Percentiles rank a stretch among this genome's conserved stretches.
Evolutionary conservation across 2,797 vertebrate genomes (phyloP).

Genomic region (Mus caroli): DNA sequence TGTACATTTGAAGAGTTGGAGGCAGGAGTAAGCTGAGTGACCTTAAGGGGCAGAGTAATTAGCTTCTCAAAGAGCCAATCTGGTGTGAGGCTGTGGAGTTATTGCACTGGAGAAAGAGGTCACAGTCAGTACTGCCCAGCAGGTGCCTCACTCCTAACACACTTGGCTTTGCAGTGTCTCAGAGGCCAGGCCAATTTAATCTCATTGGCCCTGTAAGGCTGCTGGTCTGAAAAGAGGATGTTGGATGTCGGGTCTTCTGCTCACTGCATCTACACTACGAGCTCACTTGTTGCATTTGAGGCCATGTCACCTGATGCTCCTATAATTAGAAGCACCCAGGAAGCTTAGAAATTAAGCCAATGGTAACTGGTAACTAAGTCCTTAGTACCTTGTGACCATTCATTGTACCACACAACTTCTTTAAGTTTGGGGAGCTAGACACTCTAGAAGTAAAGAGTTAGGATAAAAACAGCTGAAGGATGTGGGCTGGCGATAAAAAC

Average conservation of each 20-base stretch:
- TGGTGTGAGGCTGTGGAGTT: background rate
- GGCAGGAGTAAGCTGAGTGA: background rate
- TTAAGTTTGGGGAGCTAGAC: background rate
- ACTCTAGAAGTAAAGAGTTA: background rate
- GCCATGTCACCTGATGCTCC: too few species aligned
- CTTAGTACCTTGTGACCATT: too few species aligned
- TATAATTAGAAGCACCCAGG: background rate
- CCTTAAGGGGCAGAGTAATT: background rate
- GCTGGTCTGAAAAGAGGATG: background rate
- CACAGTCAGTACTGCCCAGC: background rate
- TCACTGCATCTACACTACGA: background rate
- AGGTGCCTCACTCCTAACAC: too few species aligned
- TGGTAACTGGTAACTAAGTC: background rate
- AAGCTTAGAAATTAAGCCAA: background rate
- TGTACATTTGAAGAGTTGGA: background rate
- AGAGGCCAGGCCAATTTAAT: rapidly evolving
- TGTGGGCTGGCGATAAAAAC: background rate
- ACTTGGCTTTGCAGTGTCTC: background rate
- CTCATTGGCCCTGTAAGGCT: too few species aligned
- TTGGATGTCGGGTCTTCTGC: too few species aligned
- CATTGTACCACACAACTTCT: background rate
- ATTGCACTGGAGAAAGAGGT: rapidly evolving
- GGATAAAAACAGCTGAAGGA: background rate
- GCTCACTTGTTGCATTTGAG: background rate
- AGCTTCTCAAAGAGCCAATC: background rate